Evolutionary conservation across 92 coral and sea anemone genomes (phyloP).

Genomic region (Epizoanthus scotinus): DNA sequence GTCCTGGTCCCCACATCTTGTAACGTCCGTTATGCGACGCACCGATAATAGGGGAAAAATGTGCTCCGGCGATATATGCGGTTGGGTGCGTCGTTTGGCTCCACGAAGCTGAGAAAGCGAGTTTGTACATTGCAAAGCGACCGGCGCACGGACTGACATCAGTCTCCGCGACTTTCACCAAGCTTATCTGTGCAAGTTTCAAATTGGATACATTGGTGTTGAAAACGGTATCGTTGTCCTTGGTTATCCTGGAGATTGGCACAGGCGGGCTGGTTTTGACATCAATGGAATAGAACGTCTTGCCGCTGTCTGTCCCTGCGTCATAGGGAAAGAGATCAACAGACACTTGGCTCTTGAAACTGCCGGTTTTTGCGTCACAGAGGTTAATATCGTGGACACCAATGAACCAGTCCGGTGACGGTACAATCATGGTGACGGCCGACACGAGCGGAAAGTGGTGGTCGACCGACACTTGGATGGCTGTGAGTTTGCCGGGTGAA

Average conservation of each 20-base stretch:
- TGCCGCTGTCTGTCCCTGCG: slow-evolving; percentile 55
- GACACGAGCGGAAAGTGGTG: slow-evolving; percentile 42
- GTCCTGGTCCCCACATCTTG: slow-evolving; percentile 15
- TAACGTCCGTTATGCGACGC: slow-evolving; percentile 29
- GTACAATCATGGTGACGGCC: slow-evolving; percentile 52
- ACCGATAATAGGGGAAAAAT: slow-evolving; percentile 47
- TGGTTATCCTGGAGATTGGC: slow-evolving; percentile 32
- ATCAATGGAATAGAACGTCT: background rate
- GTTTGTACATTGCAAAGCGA: slow-evolving; percentile 11
- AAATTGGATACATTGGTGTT: background rate
- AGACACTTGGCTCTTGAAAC: slow-evolving; percentile 1
- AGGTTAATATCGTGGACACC: slow-evolving; percentile 48
- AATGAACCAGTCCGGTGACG: slow-evolving; percentile 69
- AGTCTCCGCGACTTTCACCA: slow-evolving; percentile 13
- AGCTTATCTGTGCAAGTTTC: slow-evolving; percentile 43
- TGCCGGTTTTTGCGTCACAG: slow-evolving; percentile 37
- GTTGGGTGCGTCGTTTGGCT: slow-evolving; percentile 34
- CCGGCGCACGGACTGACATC: background rate
- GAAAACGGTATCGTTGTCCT: slow-evolving; percentile 39
- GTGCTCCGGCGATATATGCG: slow-evolving; percentile 19
- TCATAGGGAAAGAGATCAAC: slow-evolving; percentile 44
- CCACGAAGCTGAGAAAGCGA: slow-evolving; percentile 30
- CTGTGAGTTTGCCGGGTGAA: background rate
- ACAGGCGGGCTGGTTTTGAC: slow-evolving; percentile 31
- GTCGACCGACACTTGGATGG: slow-evolving; percentile 18